Conservation (phyloP, 2,797 vertebrate species). For the Vipera latastei region DNA sequence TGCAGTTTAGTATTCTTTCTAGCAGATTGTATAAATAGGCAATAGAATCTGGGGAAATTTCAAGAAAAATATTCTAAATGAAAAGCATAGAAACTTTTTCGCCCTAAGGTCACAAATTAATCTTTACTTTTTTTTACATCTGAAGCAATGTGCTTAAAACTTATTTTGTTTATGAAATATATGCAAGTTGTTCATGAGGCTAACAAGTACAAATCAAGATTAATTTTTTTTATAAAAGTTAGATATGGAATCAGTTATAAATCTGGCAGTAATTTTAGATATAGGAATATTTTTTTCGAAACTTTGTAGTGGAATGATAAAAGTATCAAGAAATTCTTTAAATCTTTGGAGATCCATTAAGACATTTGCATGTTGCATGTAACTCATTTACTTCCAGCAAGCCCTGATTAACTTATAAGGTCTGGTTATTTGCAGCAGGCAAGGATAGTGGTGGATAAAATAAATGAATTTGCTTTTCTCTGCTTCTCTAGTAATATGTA, state of each 20-base stretch:
- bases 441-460: constrained; percentile 40
- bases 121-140: constrained; percentile 24
- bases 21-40: constrained; percentile 58
- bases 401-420: constrained; percentile 17
- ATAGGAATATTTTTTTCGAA: constrained; percentile 42
- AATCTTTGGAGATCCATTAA: constrained; percentile 39
- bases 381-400: constrained; percentile 39
- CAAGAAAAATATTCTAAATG: constrained; percentile 38
- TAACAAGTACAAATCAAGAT: constrained; percentile 61
- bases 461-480: constrained; percentile 51
- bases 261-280: constrained; percentile 73
- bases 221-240: constrained; percentile 63
- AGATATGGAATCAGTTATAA: constrained; percentile 68
- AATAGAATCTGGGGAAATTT: constrained; percentile 57
- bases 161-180: constrained; percentile 45
- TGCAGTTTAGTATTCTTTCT: constrained; percentile 58
- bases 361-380: constrained; percentile 42
- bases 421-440: constrained; percentile 46
- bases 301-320: constrained; percentile 71
- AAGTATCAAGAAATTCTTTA: constrained; percentile 54
- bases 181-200: constrained; percentile 47
- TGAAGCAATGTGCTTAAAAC: constrained; percentile 55
- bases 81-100: background rate
- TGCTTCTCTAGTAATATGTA: constrained; percentile 55
- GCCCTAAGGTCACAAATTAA: background rate